Base-by-base conservation (phyloP, 1,140 invertebrate genomes). In the Apis mellifera region DNA sequence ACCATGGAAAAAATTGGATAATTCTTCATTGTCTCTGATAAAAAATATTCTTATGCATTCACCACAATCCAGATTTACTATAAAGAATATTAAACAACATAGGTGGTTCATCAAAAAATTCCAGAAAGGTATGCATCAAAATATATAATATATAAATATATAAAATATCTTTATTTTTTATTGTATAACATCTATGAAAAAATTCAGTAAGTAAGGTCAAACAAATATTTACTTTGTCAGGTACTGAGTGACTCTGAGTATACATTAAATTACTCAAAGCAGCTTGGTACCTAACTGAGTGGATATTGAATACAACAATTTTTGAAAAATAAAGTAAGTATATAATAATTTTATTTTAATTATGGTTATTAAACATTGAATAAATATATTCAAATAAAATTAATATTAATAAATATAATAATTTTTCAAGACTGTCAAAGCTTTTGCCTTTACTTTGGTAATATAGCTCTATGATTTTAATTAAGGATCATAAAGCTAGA, bases 1-100 rank as follows among this genome's bases (percentile, higher is more conserved):
- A 9, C 97, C 97, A 0, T 99, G 98, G 98, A 96, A 94, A 69
- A 98, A 98, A 93, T 94, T 99, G 74, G 96, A 98, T 85, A 96
- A 96, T 71, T 92, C 96, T 68, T 96, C 96, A 5, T 94, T 98
- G 50, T 96, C 96, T 66, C 94, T 99, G 69, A 93, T 98, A 15
- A 95, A 96, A 85, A 96, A 97, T 88, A 96, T 99, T 57, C 94
- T 99, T 70, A 94, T 94, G 66, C 95, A 96, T 52, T 94, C 95
- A 78, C 96, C 97, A 1, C 93, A 94, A 1, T 94, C 94, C 66
- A 95, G 98, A 87, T 95, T 95, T 62, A 95, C 94, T 0, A 94
- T 98, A 12, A 91, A 94, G n/a, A 95, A 96, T 86, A 96, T 98
- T 62, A 95, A 96, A 82, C 94, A 95, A 65, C 97, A 98, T 94